Conservation (phyloP, 2,797 vertebrate genomes). For the Peromyscus attwateri region DNA sequence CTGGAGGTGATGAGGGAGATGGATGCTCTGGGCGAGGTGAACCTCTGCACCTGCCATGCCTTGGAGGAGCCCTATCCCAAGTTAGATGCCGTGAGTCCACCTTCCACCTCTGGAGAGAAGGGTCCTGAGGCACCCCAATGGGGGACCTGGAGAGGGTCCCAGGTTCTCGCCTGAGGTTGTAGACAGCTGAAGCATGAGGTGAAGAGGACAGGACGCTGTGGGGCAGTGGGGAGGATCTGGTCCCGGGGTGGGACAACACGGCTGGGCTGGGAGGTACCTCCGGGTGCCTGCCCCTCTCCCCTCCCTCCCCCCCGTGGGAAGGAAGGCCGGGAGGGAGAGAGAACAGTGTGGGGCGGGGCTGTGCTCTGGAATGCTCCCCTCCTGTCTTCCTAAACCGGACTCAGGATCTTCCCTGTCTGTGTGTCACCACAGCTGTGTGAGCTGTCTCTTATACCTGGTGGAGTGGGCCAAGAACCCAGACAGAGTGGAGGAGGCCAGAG, state of each 20-base stretch:
- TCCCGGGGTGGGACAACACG: background rate
- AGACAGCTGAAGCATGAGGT: background rate
- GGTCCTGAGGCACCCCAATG: background rate
- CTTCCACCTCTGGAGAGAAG: background rate
- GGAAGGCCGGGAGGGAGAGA: background rate
- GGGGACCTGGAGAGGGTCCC: background rate
- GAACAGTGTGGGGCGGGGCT: fast-evolving
- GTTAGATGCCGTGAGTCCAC: background rate
- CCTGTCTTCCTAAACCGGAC: background rate
- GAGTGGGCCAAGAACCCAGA: background rate
- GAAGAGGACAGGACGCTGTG: background rate
- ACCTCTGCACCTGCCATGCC: background rate
- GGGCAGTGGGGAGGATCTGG: background rate
- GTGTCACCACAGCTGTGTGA: background rate
- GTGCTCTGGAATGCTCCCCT: background rate
- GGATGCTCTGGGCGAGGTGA: background rate
- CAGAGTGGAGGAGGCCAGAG: background rate
- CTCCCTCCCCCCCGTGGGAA: background rate
- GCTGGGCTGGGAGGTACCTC: background rate
- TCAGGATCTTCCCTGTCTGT: background rate
- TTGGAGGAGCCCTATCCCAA: background rate
- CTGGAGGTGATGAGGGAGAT: background rate
- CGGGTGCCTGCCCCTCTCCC: background rate
- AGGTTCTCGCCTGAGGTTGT: background rate
- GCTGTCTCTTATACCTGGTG: background rate